A percentile compares a stretch with the other conserved stretches of the same genome.
Conservation (phyloP, 2,888 invertebrate genomes). For the Eremobia ochroleuca region DNA sequence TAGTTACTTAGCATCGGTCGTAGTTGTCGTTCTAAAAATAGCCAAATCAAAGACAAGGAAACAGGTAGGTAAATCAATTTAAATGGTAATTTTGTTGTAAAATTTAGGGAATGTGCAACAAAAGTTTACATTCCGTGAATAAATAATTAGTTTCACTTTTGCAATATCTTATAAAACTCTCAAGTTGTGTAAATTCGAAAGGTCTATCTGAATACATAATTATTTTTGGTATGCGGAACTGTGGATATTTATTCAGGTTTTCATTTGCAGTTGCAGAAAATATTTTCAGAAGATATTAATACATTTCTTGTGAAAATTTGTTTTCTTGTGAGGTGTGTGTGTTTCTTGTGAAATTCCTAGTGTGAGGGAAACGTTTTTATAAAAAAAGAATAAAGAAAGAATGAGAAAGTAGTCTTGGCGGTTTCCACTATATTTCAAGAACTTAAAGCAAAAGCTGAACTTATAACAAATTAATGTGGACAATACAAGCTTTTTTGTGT, state of each 20-base stretch:
- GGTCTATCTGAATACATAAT: neutral
- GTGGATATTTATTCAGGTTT: slow-evolving; percentile 4
- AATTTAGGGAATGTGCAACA: neutral
- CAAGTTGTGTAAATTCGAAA: slow-evolving; percentile 13
- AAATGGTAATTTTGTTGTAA: neutral
- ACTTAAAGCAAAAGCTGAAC: neutral
- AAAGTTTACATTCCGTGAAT: neutral
- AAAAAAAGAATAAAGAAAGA: no score
- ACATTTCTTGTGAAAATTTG: neutral
- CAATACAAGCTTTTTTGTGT: neutral
- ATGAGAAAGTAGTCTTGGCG: neutral
- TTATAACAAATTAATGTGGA: neutral
- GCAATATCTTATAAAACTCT: neutral
- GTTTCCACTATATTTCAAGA: neutral
- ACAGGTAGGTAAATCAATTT: neutral
- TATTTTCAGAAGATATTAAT: slow-evolving; percentile 1
- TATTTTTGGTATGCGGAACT: neutral
- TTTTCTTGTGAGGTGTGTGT: no score
- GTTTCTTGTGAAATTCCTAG: no score
- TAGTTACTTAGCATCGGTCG: neutral
- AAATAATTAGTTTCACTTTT: neutral
- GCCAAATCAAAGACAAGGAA: neutral
- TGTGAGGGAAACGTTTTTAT: no score
- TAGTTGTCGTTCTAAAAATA: neutral
- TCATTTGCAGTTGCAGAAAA: neutral